Percentiles rank a stretch among this genome's conserved stretches.
These are phyloP conservation scores for Alca torda DNA, from an alignment of 2,797 vertebrate genomes.

Conservation along the genomic window DNA sequence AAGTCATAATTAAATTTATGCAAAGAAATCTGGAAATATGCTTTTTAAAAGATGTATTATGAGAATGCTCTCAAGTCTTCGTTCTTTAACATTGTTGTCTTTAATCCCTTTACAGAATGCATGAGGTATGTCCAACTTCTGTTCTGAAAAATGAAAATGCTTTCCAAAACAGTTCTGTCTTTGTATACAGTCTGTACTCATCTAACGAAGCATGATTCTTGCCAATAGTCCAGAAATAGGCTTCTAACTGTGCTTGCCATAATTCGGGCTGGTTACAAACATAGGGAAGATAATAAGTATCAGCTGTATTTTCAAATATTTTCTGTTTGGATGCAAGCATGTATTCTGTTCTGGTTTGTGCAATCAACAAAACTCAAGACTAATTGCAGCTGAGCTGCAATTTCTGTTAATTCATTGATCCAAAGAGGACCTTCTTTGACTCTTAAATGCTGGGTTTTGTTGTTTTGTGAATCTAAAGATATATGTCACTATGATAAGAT, in stretches of 20 bases:
- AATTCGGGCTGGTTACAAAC: slow-evolving; percentile 27
- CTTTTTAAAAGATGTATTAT: not conserved
- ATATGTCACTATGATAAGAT: not conserved
- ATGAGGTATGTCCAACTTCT: not conserved
- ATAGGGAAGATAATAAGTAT: slow-evolving; percentile 49
- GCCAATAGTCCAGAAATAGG: slow-evolving; percentile 1
- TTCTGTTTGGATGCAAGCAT: slow-evolving; percentile 1
- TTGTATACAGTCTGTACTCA: not conserved
- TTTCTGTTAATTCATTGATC: slow-evolving; percentile 32
- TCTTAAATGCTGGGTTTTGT: not conserved
- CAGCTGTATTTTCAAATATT: slow-evolving; percentile 69
- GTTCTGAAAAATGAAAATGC: not conserved
- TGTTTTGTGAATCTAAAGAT: not conserved
- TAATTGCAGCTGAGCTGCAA: slow-evolving; percentile 18
- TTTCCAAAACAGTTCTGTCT: not conserved
- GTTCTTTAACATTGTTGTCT: not conserved
- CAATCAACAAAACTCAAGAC: slow-evolving; percentile 15
- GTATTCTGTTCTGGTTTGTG: slow-evolving; percentile 37
- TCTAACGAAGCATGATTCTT: not conserved
- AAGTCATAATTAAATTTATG: not conserved
- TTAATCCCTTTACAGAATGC: not conserved
- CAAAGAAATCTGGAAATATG: not conserved
- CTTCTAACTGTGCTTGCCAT: not conserved
- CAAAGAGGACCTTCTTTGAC: not conserved
- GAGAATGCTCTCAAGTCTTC: not conserved